Conservation (phyloP, 2,797 vertebrate genomes). For the Poecilia velifera region DNA sequence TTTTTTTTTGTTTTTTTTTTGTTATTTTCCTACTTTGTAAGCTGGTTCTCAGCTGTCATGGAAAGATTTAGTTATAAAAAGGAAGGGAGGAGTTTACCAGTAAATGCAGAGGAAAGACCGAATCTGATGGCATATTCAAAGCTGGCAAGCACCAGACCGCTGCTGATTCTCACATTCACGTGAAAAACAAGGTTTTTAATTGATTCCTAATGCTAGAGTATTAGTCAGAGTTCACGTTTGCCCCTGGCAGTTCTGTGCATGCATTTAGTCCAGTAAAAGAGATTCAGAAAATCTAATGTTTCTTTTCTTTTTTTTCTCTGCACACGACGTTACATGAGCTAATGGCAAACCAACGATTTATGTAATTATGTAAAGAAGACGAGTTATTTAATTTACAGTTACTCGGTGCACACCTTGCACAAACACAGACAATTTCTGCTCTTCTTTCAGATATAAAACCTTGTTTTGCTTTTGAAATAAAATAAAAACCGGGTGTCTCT, state of each 20-base stretch:
- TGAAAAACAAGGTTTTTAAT: conserved; percentile 18
- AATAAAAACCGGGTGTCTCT: not conserved
- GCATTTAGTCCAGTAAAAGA: conserved; percentile 16
- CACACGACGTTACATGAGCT: not conserved
- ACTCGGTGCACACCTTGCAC: not conserved
- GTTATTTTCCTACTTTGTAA: conserved; percentile 3
- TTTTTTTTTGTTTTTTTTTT: not conserved
- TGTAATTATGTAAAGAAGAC: not conserved
- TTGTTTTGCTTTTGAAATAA: not conserved
- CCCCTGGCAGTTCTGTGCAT: conserved; percentile 13
- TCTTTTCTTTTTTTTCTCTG: not conserved
- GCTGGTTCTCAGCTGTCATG: conserved; percentile 31
- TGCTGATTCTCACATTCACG: not conserved
- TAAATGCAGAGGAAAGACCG: conserved; percentile 16
- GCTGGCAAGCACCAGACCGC: not conserved
- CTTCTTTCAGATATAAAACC: not conserved
- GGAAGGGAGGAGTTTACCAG: conserved; percentile 1
- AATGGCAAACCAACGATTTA: not conserved
- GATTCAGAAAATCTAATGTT: conserved; percentile 30
- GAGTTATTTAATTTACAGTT: not conserved
- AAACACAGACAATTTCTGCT: not conserved
- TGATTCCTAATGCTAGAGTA: conserved; percentile 7
- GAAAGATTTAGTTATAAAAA: conserved; percentile 38
- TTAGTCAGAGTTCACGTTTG: conserved; percentile 31
- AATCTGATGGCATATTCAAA: conserved; percentile 16